Conservation (phyloP, 30 jellyfish, hydroid and myxozoan genomes). For the Rhopilema esculentum region DNA sequence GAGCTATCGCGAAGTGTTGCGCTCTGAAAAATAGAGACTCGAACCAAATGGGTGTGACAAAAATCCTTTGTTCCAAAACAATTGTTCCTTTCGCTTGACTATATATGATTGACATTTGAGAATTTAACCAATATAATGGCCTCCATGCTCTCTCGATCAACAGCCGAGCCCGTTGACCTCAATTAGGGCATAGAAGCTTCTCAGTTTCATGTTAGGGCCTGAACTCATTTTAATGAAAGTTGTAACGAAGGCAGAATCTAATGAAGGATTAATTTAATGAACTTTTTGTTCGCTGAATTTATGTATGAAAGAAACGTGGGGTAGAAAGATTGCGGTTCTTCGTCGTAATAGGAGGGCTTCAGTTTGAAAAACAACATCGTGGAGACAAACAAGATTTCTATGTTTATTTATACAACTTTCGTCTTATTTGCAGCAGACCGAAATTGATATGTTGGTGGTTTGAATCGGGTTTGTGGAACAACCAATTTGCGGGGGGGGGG, state of each 20-base stretch:
- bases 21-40: slow-evolving; percentile 37
- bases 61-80: slow-evolving; percentile 48
- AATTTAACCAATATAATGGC: background rate
- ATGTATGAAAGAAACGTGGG: background rate
- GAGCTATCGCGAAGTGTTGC: background rate
- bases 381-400: background rate
- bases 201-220: background rate
- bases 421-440: background rate
- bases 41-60: slow-evolving; percentile 77
- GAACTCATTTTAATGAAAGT: background rate
- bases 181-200: background rate
- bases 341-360: background rate
- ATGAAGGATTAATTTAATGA: background rate
- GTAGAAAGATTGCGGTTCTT: background rate
- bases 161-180: background rate
- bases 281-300: background rate
- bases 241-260: background rate
- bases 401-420: background rate
- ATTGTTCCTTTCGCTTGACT: slow-evolving; percentile 24
- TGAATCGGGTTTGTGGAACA: too few species aligned
- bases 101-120: slow-evolving; percentile 36
- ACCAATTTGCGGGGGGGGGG: too few species aligned
- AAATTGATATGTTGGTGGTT: too few species aligned
- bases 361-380: background rate
- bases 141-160: background rate